Base-by-base conservation (phyloP, 2,113 vertebrate genomes). In the Peromyscus maniculatus region DNA sequence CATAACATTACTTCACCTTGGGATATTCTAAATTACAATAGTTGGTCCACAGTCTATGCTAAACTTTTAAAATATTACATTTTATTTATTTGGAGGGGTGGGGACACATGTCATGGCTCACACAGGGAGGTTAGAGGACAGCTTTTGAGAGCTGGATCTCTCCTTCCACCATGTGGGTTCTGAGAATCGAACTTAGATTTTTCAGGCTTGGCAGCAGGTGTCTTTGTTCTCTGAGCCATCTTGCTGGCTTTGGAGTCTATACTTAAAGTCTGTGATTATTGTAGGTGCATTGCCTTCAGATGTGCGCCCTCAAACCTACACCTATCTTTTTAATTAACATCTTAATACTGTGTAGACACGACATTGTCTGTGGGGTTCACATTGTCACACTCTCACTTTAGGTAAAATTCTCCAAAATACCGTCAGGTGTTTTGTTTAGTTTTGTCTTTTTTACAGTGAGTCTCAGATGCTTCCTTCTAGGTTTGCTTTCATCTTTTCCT, bases 391-490 rank as follows among this genome's bases (percentile, higher is more conserved):
- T 90, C 82, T 97, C 57, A 78, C 17, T 96, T 90, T 66, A 91
- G 83, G n/a, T 91, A 91, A 98, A 96, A 75, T 93, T 17, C 79
- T 97, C 3, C 31, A 83, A 97, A 96, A 77, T 57, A 69, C 33
- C 91, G 13, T 57, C 90, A 19, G 71, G 24, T 84, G 62, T 15
- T 72, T 94, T 77, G 75, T 17, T 74, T 93, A 28, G 43, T 39
- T 72, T 93, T 22, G 69, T 64, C 4, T 2, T 28, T 26, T n/a
- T 95, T 95, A 77, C 13, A 95, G 19, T 96, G 91, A 98, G 97
- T 87, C 64, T n/a, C 8, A 91, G 67, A 36, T 49, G 52, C 4
- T 57, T 24, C 31, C 83, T 74, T 74, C 26, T 59, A 43, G 46
- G 57, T 77, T 91, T 55, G 52, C 16, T 59, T 89, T 69, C 17